A percentile compares a stretch with the other conserved stretches of the same genome.
These are phyloP conservation scores for Amphiura filiformis DNA, from an alignment of 35 echinoderm and acorn worm genomes.

Conservation along the genomic window DNA sequence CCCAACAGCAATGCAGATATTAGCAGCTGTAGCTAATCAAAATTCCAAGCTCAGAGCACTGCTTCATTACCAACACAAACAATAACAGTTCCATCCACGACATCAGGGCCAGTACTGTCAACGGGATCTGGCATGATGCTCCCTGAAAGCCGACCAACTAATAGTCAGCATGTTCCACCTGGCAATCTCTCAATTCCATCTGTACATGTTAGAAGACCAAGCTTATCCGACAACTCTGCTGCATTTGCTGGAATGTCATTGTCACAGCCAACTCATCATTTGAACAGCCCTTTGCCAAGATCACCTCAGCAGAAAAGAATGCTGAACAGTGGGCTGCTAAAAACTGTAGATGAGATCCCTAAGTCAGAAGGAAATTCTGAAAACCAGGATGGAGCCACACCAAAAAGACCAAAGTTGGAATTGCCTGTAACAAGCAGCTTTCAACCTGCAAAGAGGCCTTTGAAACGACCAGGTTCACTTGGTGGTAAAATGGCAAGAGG, in stretches of 20 bases:
- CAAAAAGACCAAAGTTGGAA: neutral
- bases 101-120: neutral
- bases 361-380: neutral
- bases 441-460: neutral
- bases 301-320: neutral
- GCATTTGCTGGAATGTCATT: neutral
- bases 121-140: neutral
- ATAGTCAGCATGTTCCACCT: neutral
- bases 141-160: neutral
- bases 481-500: slow-evolving; percentile 25
- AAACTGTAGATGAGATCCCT: neutral
- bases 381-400: neutral
- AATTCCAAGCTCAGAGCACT: slow-evolving; percentile 20
- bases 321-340: neutral
- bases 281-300: neutral
- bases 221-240: neutral
- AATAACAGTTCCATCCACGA: neutral
- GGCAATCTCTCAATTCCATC: neutral
- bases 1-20: slow-evolving; percentile 29
- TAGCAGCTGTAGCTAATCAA: slow-evolving; percentile 24
- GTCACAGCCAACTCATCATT: neutral
- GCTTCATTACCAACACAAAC: neutral
- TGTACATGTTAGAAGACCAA: neutral
- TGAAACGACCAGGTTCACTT: neutral
- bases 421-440: neutral